phyloP scores from a whole-genome alignment of 2,797 vertebrate genomes.

The Coendou prehensilis region DNA sequence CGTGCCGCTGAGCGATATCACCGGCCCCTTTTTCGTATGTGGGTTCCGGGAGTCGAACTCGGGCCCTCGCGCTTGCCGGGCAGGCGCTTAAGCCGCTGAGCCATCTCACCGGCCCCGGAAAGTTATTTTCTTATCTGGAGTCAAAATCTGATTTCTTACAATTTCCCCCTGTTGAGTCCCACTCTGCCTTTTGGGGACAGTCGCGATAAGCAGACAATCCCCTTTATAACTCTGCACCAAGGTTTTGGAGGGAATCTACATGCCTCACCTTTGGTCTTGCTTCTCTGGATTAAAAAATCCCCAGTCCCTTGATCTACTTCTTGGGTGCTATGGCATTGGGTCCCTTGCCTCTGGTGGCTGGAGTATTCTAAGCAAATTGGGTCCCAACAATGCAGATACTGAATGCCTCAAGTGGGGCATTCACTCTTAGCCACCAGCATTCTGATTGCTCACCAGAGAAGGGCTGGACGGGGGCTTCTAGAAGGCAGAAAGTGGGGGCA shows the following conservation, averaged over 20 bases:
- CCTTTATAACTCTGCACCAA: neutral
- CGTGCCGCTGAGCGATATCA: too few species aligned
- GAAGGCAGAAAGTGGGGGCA: neutral
- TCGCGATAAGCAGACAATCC: neutral
- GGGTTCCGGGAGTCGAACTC: too few species aligned
- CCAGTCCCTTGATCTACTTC: neutral
- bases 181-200: neutral
- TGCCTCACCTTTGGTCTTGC: neutral
- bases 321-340: neutral
- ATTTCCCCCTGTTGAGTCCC: neutral
- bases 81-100: too few species aligned
- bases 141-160: slow-evolving; percentile 14
- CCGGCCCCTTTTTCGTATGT: too few species aligned
- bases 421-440: neutral
- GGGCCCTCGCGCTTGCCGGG: too few species aligned
- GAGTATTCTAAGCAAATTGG: neutral
- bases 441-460: neutral
- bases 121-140: neutral
- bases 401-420: neutral
- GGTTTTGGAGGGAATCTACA: neutral
- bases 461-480: neutral
- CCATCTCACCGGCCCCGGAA: too few species aligned
- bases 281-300: neutral
- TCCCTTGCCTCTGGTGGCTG: neutral
- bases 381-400: neutral